Evolutionary conservation across 2,888 invertebrate genomes (phyloP), one percentile per base, ranked within the genome.

Genomic region (Ypsolopha sequella): DNA sequence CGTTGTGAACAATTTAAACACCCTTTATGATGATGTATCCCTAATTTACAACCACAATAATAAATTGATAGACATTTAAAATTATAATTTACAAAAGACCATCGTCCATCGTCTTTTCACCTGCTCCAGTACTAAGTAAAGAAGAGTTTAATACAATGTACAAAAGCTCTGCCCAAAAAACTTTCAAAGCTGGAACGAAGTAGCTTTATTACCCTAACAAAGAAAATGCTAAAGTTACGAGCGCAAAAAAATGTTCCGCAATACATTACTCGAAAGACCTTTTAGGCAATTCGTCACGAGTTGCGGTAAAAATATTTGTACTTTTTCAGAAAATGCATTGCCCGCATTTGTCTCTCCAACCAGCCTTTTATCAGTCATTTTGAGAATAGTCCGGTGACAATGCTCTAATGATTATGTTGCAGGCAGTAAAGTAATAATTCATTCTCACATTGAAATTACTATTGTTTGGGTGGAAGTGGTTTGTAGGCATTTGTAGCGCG

Each of bases 271-370:
- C 8, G 36, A 35, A 46, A 35, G n/a, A 13, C 13, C 48, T 44
- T 36, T 44, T 36, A 38, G 45, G 41, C 43, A 67, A 84, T 85
- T 80, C 64, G 82, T 72, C 68, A 76, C 75, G 65, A 69, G 60
- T 64, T 62, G 80, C 61, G 81, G 85, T 80, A 69, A 79, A 73
- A 84, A 85, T 82, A 85, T 85, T 85, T 80, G 75, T 76, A 69
- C 66, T 64, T 66, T 65, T 59, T 24, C 59, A 58, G 65, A 67
- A 68, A 66, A 64, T 60, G 65, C 34, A 66, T 68, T 64, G 60
- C 68, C 71, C 70, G 70, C 66, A 69, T 70, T 63, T 24, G 24
- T 24, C 24, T 11, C 33, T 10, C 11, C 7, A 11, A 2, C 24
- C 9, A 10, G 13, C 45, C 41, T 68, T 67, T 71, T 24, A 24